Evolutionary conservation across 2,888 invertebrate genomes (phyloP).

Genomic region (Nycteola revayana): DNA sequence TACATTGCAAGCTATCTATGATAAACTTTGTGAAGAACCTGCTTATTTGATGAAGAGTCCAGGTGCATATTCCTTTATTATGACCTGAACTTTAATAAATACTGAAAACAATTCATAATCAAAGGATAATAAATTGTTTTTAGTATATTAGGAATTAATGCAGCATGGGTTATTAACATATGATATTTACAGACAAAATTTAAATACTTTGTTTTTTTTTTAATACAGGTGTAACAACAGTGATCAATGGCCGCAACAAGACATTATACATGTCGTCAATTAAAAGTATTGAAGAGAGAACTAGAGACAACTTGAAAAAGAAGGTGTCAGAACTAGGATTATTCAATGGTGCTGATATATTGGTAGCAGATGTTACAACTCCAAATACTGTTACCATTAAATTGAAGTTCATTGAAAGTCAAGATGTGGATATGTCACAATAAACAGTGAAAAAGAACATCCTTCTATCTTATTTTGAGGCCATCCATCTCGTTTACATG

Average conservation of each 20-base stretch:
- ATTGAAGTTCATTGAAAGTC: slow-evolving; percentile 83
- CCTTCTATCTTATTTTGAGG: too few species aligned
- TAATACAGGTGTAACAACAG: slow-evolving; percentile 87
- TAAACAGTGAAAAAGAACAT: too few species aligned
- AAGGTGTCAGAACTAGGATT: slow-evolving; percentile 93
- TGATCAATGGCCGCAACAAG: slow-evolving; percentile 91
- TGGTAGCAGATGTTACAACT: slow-evolving; percentile 95
- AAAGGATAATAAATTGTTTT: too few species aligned
- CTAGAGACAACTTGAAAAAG: slow-evolving; percentile 93
- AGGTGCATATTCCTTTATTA: too few species aligned
- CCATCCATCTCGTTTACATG: too few species aligned
- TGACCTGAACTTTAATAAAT: too few species aligned
- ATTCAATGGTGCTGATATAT: slow-evolving; percentile 90
- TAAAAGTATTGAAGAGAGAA: slow-evolving; percentile 94
- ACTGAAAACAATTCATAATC: too few species aligned
- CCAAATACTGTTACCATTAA: slow-evolving; percentile 91
- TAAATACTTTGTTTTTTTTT: too few species aligned
- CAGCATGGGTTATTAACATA: too few species aligned
- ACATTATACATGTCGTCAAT: slow-evolving; percentile 97
- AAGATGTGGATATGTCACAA: slow-evolving; percentile 76
- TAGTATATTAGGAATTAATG: too few species aligned
- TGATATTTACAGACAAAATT: too few species aligned
- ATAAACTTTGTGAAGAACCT: slow-evolving; percentile 88
- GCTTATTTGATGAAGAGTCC: slow-evolving; percentile 96
- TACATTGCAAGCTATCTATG: slow-evolving; percentile 90